These are phyloP conservation scores for Rhynchonema sp. DNA, from an alignment of 2,888 invertebrate species.

Conservation along the genomic window DNA sequence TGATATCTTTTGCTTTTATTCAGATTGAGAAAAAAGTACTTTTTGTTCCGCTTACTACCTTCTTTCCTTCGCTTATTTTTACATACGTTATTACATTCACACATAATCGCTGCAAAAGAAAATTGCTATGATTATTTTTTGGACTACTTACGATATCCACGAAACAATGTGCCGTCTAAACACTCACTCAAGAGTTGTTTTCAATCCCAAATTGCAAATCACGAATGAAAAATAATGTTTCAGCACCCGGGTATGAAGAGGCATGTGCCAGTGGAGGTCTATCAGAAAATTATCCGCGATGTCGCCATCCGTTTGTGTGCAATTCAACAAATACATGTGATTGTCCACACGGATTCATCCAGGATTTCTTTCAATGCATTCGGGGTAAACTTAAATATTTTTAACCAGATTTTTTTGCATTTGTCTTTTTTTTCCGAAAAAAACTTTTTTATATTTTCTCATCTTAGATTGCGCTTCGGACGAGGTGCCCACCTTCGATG, in stretches of 20 bases:
- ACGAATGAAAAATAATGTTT: too few species aligned
- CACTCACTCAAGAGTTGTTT: too few species aligned
- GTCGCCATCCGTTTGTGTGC: conserved; percentile 8
- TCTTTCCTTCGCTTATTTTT: too few species aligned
- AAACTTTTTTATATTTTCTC: background rate
- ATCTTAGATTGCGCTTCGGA: conserved; percentile 7
- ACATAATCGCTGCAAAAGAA: too few species aligned
- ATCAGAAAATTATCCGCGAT: background rate
- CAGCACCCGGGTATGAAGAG: conserved; percentile 9
- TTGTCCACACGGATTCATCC: conserved; percentile 7
- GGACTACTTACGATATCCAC: too few species aligned
- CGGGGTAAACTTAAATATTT: conserved; percentile 1
- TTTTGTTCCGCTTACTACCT: too few species aligned
- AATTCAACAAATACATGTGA: conserved; percentile 6
- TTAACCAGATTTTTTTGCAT: background rate
- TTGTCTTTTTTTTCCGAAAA: background rate
- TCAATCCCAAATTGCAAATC: too few species aligned
- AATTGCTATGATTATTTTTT: too few species aligned
- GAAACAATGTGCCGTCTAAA: too few species aligned
- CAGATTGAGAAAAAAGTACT: too few species aligned
- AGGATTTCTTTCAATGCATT: conserved; percentile 8
- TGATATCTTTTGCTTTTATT: conserved; percentile 1
- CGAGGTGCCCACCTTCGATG: background rate
- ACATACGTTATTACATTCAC: too few species aligned
- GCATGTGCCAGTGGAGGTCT: conserved; percentile 4